Evolutionary conservation across 2,113 vertebrate species (phyloP).

Genomic region (Crotalus horridus): DNA sequence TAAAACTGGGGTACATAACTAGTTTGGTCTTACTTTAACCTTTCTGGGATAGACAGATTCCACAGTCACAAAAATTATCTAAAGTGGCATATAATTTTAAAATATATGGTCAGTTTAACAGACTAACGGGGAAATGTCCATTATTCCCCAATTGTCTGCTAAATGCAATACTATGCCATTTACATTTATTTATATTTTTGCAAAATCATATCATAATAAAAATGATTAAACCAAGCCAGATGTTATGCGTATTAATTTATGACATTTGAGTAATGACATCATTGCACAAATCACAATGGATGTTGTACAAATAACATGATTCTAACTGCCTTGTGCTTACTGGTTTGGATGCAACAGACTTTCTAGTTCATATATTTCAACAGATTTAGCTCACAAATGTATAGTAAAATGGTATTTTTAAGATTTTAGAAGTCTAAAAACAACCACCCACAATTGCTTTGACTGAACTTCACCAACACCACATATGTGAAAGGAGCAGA

Average conservation of each 20-base stretch:
- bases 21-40: neutral
- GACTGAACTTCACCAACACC: neutral
- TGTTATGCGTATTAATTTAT: neutral
- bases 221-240: neutral
- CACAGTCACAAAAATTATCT: neutral
- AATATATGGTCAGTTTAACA: neutral
- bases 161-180: neutral
- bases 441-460: neutral
- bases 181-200: neutral
- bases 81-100: neutral
- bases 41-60: neutral
- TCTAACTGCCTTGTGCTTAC: neutral
- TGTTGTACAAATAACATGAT: neutral
- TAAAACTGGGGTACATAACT: neutral
- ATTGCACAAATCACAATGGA: neutral
- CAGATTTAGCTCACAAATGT: rapidly evolving
- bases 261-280: neutral
- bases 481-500: conserved; percentile 8
- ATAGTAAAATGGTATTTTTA: rapidly evolving
- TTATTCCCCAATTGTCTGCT: neutral
- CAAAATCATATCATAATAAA: neutral
- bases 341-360: neutral
- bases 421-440: neutral
- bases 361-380: neutral
- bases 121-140: neutral